Percentiles rank a stretch among this genome's conserved stretches.
These are phyloP conservation scores for Belonocnema kinseyi DNA, from an alignment of 1,140 invertebrate genomes.

Conservation along the genomic window DNA sequence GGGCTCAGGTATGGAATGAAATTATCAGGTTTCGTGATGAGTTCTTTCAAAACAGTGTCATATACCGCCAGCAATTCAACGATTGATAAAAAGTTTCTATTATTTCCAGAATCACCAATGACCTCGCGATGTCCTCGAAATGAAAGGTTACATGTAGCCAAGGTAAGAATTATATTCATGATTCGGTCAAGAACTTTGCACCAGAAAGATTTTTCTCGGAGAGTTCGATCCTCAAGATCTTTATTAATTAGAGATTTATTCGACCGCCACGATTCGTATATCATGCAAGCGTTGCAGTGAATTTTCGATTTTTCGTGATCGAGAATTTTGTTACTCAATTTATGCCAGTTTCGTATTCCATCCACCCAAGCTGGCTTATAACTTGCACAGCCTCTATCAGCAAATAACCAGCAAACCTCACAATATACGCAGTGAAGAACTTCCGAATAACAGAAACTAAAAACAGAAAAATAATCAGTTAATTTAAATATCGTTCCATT, in stretches of 20 bases:
- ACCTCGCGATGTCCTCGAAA: conserved; percentile 39
- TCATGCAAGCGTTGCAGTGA: conserved; percentile 53
- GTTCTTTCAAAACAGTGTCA: conserved; percentile 44
- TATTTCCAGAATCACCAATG: conserved; percentile 40
- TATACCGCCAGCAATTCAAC: too few relatives aligned
- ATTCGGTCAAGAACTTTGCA: background rate
- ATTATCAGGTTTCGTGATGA: conserved; percentile 39
- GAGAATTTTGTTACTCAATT: conserved; percentile 41
- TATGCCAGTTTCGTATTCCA: conserved; percentile 41
- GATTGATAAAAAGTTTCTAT: conserved; percentile 50
- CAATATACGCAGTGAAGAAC: conserved; percentile 38
- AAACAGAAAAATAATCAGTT: too few relatives aligned
- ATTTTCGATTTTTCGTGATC: conserved; percentile 38
- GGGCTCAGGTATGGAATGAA: conserved; percentile 47
- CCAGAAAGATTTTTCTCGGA: conserved; percentile 31
- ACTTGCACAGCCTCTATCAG: background rate
- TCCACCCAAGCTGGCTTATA: conserved; percentile 27
- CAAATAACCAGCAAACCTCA: conserved; percentile 34
- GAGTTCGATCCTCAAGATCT: conserved; percentile 49
- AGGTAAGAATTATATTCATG: too few relatives aligned
- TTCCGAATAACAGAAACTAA: conserved; percentile 36
- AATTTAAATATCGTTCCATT: too few relatives aligned
- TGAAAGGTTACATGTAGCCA: background rate
- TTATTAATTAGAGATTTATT: conserved; percentile 51
- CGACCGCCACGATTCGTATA: conserved; percentile 53